Evolutionary conservation across 2,797 vertebrate species (phyloP), one percentile per base, ranked within the genome.

Genomic region (Anableps anableps): DNA sequence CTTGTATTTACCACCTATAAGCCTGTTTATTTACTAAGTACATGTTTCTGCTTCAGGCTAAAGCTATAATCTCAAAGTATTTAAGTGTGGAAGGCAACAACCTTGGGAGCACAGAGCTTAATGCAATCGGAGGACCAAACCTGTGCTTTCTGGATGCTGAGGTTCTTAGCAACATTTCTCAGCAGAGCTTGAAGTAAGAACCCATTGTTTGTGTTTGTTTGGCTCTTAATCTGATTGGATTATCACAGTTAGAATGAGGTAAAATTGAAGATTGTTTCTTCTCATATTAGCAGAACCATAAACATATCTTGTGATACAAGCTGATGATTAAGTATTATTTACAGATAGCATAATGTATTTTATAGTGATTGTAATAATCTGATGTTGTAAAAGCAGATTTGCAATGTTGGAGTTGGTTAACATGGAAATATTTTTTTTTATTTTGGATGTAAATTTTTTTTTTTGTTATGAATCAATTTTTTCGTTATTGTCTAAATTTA

Each of bases 31-130:
- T 62, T 29, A 81, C 23, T 62, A 0, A 7, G 23, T 45, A 8
- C 8, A 0, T 34, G 31, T 75, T 76, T 79, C 19, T 79, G 16
- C 5, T 80, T 58, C 80, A 96, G 95, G 93, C 89, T 5, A 78
- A 82, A 8, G 86, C 88, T 77, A 80, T 96, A 85, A 91, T 96
- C 86, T 66, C 82, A 0, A 95, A 91, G 88, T 96, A 96, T 83
- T 83, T 96, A 88, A 88, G 78, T 5, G 36, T n/a, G 0, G 19
- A 4, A 0, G 92, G 91, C 36, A 95, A 94, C 81, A 72, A 19
- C 7, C 93, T 96, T 14, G 80, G 93, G 76, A 91, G 41, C 6
- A 14, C 66, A 0, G 95, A 90, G 82, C 90, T 96, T 55, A 95
- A 92, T 47, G 4, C 31, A 50, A 84, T 96, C 0, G 78, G 91